Base-by-base conservation (phyloP, 1,140 invertebrate genomes). In the Portunus trituberculatus region DNA sequence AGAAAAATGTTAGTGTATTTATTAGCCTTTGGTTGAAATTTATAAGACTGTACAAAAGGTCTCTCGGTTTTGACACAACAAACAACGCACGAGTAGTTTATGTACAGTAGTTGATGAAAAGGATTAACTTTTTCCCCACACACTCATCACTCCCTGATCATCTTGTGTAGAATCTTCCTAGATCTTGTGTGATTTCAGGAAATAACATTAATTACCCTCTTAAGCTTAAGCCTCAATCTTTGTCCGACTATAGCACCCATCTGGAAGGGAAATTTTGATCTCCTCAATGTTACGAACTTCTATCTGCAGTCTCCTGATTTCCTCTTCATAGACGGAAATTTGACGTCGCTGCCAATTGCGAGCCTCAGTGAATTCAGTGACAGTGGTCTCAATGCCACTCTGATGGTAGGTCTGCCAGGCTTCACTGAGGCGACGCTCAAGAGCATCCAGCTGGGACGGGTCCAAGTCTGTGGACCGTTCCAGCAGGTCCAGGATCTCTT, bases 231-330 rank as follows among this genome's bases (percentile, higher is more conserved):
- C 97, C 96, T 98, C 97, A 7, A 98, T 96, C 90, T 97, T 96
- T 46, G 97, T 96, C 95, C 97, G 96, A 96, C 98, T 98, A 97
- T 98, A 99, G 97, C 99, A 99, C n/a, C 97, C 98, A 0, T 97
- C 97, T 0, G 99, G 99, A 90, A 99, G 97, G 59, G 98, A 98
- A 94, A 98, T 97, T 28, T 98, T 97, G 96, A 99, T 99, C 39
- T 98, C 98, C 96, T 98, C 98, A 84, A 99, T 98, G 97, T 99
- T 99, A 4, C 98, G 97, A 0, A 99, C 99, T 97, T 99, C 99
- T 10, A 97, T 97, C 93, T 97, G 97, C 12, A 99, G 97, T 95
- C 98, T 97, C 25, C 97, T 97, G 32, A 99, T 97, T 96, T 99
- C 98, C 12, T 98, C 98, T 97, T 98, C 98, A 96, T 99, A 99